phyloP scores from a whole-genome alignment of 2,888 invertebrate genomes.

The Caradrina kadenii region DNA sequence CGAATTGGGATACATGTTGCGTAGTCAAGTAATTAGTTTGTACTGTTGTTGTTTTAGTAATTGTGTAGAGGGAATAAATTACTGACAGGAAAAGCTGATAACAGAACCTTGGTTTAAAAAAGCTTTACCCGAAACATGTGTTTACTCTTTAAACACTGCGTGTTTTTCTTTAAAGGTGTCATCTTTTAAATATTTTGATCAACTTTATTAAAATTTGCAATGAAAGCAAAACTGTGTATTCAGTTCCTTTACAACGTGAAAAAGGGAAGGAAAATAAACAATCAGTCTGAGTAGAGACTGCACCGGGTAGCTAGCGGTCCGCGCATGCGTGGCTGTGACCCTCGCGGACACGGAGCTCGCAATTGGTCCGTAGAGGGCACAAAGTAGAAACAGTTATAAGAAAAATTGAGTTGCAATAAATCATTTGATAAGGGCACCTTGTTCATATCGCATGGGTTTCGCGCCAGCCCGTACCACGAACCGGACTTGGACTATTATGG shows the following conservation, averaged over 20 bases:
- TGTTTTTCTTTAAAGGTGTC: background rate
- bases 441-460: slow-evolving; percentile 15
- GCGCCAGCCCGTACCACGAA: background rate
- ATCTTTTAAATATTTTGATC: background rate
- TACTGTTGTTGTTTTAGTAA: slow-evolving; percentile 20
- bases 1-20: slow-evolving; percentile 41
- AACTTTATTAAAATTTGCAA: background rate
- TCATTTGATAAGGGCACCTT: slow-evolving; percentile 45
- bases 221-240: background rate
- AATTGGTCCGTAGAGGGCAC: slow-evolving; percentile 38
- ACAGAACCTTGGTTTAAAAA: background rate
- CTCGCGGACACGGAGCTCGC: slow-evolving; percentile 10
- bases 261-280: slow-evolving; percentile 27
- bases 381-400: slow-evolving; percentile 25
- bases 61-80: slow-evolving; percentile 32
- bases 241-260: background rate
- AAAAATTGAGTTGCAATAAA: slow-evolving; percentile 33
- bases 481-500: slow-evolving; percentile 1
- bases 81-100: slow-evolving; percentile 35
- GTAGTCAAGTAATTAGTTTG: slow-evolving; percentile 43
- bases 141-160: background rate
- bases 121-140: background rate
- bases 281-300: slow-evolving; percentile 35
- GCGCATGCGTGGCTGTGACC: slow-evolving; percentile 43
- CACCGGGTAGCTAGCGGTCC: slow-evolving; percentile 21